Conservation (phyloP, 1,140 invertebrate genomes). For the Caenorhabditis elegans region DNA sequence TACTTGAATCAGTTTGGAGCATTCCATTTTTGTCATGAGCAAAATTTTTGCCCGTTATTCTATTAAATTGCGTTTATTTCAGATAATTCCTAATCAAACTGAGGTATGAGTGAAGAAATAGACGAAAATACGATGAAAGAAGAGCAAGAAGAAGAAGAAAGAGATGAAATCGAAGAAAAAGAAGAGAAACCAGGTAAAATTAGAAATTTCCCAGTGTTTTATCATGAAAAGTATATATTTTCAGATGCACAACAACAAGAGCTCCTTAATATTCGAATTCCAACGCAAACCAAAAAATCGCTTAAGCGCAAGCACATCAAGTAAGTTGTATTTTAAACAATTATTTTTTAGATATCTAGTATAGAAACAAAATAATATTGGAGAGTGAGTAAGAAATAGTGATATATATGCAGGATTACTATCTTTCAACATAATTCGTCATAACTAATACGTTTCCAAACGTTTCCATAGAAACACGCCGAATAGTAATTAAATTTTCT, state of each 20-base stretch:
- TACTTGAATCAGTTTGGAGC: neutral
- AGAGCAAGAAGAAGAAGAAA: neutral
- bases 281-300: constrained; percentile 30
- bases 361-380: no score
- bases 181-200: neutral
- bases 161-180: neutral
- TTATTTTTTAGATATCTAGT: neutral
- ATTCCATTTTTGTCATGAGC: neutral
- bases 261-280: constrained; percentile 16
- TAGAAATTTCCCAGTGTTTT: no score
- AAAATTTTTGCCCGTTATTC: neutral
- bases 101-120: constrained; percentile 1
- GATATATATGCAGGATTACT: no score
- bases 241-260: neutral
- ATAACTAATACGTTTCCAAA: no score
- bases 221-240: neutral
- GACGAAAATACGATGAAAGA: neutral
- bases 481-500: no score
- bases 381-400: no score
- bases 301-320: constrained; percentile 21
- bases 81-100: neutral
- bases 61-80: neutral
- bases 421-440: no score
- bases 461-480: no score
- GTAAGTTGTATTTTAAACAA: neutral